Evolutionary conservation across 2,797 vertebrate genomes (phyloP).

Genomic region (Brachymystax lenok): DNA sequence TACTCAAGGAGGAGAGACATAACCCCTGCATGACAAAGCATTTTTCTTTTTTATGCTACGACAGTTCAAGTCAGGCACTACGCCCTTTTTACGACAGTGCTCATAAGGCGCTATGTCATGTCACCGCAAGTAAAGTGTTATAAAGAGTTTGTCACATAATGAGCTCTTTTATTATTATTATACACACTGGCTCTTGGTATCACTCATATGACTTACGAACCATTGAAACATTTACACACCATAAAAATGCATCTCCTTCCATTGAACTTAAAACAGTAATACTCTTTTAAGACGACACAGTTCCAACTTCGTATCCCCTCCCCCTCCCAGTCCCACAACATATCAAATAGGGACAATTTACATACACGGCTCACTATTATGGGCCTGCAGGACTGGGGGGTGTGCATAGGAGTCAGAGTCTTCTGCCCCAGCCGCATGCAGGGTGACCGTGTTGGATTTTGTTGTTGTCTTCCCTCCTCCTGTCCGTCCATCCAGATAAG

Average conservation of each 20-base stretch:
- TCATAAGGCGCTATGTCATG: background rate
- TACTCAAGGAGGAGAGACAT: constrained; percentile 47
- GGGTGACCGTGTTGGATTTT: constrained; percentile 41
- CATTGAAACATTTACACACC: constrained; percentile 94
- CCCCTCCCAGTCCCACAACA: constrained; percentile 67
- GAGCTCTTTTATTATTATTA: constrained; percentile 80
- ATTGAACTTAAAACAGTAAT: constrained; percentile 87
- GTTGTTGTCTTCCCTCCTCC: constrained; percentile 56
- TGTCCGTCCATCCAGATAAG: constrained; percentile 80
- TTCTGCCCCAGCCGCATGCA: constrained; percentile 47
- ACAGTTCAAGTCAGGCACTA: background rate
- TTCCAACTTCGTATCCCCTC: constrained; percentile 53
- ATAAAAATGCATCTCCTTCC: constrained; percentile 80
- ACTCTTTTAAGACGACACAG: constrained; percentile 87
- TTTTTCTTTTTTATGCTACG: background rate
- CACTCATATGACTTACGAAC: constrained; percentile 83
- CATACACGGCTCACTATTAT: constrained; percentile 89
- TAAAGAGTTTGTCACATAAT: constrained; percentile 66
- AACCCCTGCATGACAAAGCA: background rate
- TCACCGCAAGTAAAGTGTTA: constrained; percentile 51
- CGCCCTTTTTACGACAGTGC: constrained; percentile 19
- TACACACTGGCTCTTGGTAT: constrained; percentile 84
- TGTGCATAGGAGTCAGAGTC: constrained; percentile 89
- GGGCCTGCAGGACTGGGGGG: constrained; percentile 86
- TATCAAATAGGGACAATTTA: constrained; percentile 89